phyloP scores from a whole-genome alignment of 2,888 invertebrate species.

The Eupelmus urozonus region DNA sequence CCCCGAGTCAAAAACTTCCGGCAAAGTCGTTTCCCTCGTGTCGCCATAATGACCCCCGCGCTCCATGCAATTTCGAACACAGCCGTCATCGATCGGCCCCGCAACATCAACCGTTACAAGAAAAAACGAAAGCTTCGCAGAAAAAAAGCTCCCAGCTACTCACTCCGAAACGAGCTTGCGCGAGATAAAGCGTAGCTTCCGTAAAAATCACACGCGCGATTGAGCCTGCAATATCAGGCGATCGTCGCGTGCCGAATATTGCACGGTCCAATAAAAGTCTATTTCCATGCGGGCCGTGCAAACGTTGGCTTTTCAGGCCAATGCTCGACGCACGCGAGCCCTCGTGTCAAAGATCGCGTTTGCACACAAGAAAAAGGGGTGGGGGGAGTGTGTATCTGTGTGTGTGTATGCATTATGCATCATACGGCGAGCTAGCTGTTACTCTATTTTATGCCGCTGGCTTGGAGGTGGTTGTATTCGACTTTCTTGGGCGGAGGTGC shows the following conservation, averaged over 20 bases:
- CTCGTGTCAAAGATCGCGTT: slow-evolving; percentile 51
- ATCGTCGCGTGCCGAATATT: slow-evolving; percentile 4
- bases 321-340: slow-evolving; percentile 42
- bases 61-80: slow-evolving; percentile 9
- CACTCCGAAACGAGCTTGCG: no score
- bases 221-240: slow-evolving; percentile 9
- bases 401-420: no score
- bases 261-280: slow-evolving; percentile 26
- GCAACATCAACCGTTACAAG: no score
- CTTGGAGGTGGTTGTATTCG: no score
- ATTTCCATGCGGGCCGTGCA: slow-evolving; percentile 18
- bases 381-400: no score
- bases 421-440: no score
- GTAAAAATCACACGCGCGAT: slow-evolving; percentile 33
- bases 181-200: background rate
- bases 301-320: slow-evolving; percentile 44
- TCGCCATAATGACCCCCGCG: slow-evolving; percentile 17
- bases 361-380: background rate
- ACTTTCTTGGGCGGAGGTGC: no score
- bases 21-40: background rate
- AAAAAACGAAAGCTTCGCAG: background rate
- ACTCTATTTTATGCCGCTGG: no score
- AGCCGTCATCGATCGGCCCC: background rate
- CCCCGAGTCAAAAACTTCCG: background rate
- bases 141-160: background rate